phyloP scores from a whole-genome alignment of 2,888 invertebrate species.

The Erebia ligea region DNA sequence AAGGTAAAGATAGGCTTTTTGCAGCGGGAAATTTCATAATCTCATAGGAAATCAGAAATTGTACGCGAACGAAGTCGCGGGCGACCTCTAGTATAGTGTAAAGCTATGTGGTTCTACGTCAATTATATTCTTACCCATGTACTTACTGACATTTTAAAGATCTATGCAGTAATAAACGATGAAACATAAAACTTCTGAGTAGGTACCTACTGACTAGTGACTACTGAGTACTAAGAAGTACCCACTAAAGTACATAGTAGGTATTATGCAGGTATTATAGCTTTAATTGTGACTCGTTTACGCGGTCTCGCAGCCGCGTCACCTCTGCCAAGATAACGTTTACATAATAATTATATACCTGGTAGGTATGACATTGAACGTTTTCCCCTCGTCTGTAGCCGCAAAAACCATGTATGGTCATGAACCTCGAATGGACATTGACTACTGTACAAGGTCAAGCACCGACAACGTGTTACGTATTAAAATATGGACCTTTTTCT shows the following conservation, averaged over 20 bases:
- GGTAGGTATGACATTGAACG: slow-evolving; percentile 24
- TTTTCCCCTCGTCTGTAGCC: slow-evolving; percentile 24
- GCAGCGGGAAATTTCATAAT: too few species aligned
- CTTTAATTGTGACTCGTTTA: slow-evolving; percentile 19
- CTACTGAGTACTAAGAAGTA: too few species aligned
- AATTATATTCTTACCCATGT: background rate
- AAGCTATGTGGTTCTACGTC: too few species aligned
- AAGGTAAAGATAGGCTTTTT: too few species aligned
- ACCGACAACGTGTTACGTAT: slow-evolving; percentile 43
- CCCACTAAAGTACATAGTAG: too few species aligned
- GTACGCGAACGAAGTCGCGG: too few species aligned
- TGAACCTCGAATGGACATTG: slow-evolving; percentile 56
- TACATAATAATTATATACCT: background rate
- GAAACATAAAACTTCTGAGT: slow-evolving; percentile 11
- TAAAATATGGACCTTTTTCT: slow-evolving; percentile 12
- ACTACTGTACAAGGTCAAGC: slow-evolving; percentile 56
- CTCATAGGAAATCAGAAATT: too few species aligned
- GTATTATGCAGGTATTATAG: too few species aligned
- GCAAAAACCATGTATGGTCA: slow-evolving; percentile 63
- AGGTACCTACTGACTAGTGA: too few species aligned
- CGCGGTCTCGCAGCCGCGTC: slow-evolving; percentile 24
- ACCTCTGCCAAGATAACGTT: slow-evolving; percentile 25
- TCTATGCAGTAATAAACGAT: background rate
- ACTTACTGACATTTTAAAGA: too few species aligned
- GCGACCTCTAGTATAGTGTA: too few species aligned